A percentile compares a stretch with the other conserved stretches of the same genome.
phyloP scores from a whole-genome alignment of 1,140 invertebrate genomes.

The Bilobella aurantiaca region DNA sequence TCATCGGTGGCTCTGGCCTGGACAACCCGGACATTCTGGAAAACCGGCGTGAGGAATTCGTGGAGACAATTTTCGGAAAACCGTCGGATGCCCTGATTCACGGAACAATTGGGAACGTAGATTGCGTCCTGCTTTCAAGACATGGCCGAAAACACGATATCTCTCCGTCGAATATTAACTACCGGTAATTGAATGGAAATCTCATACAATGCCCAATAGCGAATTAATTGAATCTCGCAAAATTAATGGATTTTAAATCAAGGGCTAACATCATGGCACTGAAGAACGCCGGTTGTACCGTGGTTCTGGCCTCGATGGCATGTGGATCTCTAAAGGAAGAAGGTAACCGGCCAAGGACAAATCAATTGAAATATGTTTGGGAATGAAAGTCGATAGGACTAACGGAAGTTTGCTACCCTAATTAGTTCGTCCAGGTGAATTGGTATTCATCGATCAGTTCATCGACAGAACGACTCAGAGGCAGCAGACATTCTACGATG shows the following conservation, averaged over 20 bases:
- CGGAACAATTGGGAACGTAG: slow-evolving; percentile 64
- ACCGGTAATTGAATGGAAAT: slow-evolving; percentile 41
- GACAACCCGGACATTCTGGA: slow-evolving; percentile 74
- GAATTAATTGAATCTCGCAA: background rate
- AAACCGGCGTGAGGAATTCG: slow-evolving; percentile 50
- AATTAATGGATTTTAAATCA: background rate
- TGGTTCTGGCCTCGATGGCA: slow-evolving; percentile 81
- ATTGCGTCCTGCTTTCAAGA: slow-evolving; percentile 73
- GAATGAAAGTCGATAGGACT: too few relatives aligned
- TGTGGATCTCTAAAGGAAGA: slow-evolving; percentile 83
- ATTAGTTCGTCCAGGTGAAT: slow-evolving; percentile 66
- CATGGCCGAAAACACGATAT: slow-evolving; percentile 79
- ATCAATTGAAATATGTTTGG: background rate
- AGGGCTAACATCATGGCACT: slow-evolving; percentile 92
- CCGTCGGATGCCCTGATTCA: slow-evolving; percentile 71
- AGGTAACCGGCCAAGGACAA: background rate
- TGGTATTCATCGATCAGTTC: slow-evolving; percentile 85
- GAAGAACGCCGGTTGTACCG: slow-evolving; percentile 75
- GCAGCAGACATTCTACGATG: slow-evolving; percentile 82
- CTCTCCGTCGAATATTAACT: slow-evolving; percentile 77
- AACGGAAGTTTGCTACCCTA: background rate
- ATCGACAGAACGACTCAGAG: slow-evolving; percentile 68
- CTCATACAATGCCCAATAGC: background rate
- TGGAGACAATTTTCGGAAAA: slow-evolving; percentile 71
- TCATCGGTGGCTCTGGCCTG: slow-evolving; percentile 89